phyloP scores from a whole-genome alignment of 2,113 vertebrate species.

The Chamaea fasciata region DNA sequence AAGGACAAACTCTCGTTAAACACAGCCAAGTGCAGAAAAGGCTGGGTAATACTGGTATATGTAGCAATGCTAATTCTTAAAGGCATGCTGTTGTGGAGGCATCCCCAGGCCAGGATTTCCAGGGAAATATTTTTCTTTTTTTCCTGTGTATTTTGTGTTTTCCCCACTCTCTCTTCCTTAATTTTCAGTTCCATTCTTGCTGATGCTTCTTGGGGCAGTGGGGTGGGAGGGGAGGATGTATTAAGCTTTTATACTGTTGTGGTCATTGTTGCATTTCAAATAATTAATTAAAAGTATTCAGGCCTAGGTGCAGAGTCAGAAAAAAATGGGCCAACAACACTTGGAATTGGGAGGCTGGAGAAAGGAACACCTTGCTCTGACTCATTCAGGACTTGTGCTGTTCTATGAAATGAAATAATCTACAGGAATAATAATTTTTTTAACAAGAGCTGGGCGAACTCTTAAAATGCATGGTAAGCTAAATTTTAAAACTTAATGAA shows the following conservation, averaged over 20 bases:
- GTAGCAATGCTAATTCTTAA: neutral
- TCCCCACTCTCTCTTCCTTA: neutral
- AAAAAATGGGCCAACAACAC: neutral
- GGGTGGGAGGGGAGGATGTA: neutral
- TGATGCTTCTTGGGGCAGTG: fast-evolving
- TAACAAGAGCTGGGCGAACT: neutral
- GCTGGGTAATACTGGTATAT: neutral
- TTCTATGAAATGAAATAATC: neutral
- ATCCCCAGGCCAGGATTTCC: neutral
- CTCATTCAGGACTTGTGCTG: neutral
- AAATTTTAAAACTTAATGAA: neutral
- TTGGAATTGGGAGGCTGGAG: neutral
- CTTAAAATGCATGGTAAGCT: neutral
- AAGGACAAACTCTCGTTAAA: slow-evolving; percentile 38
- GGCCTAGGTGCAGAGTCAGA: neutral
- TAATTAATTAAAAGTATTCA: neutral
- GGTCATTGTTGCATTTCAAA: neutral
- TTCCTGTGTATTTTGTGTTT: neutral
- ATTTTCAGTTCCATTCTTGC: neutral
- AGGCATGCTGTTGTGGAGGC: neutral
- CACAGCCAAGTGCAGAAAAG: neutral
- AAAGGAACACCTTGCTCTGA: neutral
- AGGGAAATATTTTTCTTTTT: neutral
- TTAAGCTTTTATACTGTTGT: neutral
- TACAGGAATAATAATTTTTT: neutral